Conservation (phyloP, 2,113 vertebrate genomes). For the Dromaius novaehollandiae region DNA sequence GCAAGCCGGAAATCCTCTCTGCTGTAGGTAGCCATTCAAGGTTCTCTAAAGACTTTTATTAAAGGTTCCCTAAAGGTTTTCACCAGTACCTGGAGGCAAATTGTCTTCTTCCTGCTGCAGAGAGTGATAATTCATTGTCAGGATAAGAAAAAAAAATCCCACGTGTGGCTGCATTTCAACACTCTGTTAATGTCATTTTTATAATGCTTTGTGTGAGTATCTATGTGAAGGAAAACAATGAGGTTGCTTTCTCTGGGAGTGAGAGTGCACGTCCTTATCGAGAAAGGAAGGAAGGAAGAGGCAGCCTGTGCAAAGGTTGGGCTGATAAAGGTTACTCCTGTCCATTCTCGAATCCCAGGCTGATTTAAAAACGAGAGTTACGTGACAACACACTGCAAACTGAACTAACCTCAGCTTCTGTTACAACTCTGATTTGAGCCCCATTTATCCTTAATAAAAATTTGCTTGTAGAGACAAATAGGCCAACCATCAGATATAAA, state of each 20-base stretch:
- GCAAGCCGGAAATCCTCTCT: not conserved
- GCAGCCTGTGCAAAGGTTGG: conserved; percentile 20
- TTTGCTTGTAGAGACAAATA: not conserved
- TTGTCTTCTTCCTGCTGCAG: conserved; percentile 33
- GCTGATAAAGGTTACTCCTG: conserved; percentile 52
- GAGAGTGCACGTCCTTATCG: conserved; percentile 41
- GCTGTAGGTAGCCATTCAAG: conserved; percentile 41
- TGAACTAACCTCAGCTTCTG: conserved; percentile 3
- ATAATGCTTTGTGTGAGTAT: conserved; percentile 33
- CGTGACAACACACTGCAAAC: not conserved
- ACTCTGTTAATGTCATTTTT: conserved; percentile 26
- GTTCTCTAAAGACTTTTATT: conserved; percentile 36
- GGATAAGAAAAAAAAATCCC: conserved; percentile 34
- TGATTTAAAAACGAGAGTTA: conserved; percentile 18
- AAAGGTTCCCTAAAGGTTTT: conserved; percentile 49
- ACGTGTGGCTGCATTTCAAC: conserved; percentile 47
- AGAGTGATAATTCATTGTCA: conserved; percentile 41
- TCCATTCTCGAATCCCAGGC: conserved; percentile 17
- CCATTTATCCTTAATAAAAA: not conserved
- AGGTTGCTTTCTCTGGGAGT: not conserved
- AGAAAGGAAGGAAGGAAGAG: conserved; percentile 53
- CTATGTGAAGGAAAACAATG: conserved; percentile 46
- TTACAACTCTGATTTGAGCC: not conserved
- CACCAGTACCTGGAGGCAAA: conserved; percentile 29
- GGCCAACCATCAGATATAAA: not conserved